Evolutionary conservation across 2,797 vertebrate species (phyloP).

Genomic region (Spea hammondii): DNA sequence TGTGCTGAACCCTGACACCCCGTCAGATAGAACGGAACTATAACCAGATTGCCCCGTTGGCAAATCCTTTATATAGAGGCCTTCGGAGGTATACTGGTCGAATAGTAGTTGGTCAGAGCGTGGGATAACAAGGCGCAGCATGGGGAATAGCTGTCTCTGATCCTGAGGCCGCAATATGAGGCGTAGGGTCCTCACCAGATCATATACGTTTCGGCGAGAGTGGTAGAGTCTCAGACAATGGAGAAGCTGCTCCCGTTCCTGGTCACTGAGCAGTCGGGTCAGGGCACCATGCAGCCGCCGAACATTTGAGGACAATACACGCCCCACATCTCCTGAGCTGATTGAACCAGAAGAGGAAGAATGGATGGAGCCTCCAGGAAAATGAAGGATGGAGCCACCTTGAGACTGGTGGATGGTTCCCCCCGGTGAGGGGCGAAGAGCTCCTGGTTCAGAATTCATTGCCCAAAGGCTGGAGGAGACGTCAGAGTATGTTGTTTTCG

Average conservation of each 20-base stretch:
- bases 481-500: constrained; percentile 53
- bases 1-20: constrained; percentile 57
- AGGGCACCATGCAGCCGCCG: constrained; percentile 91
- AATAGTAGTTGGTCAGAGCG: constrained; percentile 96
- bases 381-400: constrained; percentile 21
- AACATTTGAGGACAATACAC: constrained; percentile 89
- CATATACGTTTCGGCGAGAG: constrained; percentile 93
- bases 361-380: constrained; percentile 33
- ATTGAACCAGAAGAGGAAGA: constrained; percentile 56
- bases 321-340: constrained; percentile 60
- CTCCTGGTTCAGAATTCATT: constrained; percentile 46
- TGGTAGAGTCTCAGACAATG: constrained; percentile 96
- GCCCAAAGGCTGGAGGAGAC: constrained; percentile 49
- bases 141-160: constrained; percentile 90
- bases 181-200: constrained; percentile 90
- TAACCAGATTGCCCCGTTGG: constrained; percentile 60
- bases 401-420: background rate
- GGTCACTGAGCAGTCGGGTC: constrained; percentile 85
- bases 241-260: constrained; percentile 91
- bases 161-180: constrained; percentile 88
- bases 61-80: constrained; percentile 81
- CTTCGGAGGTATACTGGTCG: constrained; percentile 93
- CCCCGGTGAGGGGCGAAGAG: constrained; percentile 69
- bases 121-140: constrained; percentile 92
- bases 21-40: constrained; percentile 58